phyloP scores from a whole-genome alignment of 1,140 invertebrate genomes.

The Galleria mellonella region DNA sequence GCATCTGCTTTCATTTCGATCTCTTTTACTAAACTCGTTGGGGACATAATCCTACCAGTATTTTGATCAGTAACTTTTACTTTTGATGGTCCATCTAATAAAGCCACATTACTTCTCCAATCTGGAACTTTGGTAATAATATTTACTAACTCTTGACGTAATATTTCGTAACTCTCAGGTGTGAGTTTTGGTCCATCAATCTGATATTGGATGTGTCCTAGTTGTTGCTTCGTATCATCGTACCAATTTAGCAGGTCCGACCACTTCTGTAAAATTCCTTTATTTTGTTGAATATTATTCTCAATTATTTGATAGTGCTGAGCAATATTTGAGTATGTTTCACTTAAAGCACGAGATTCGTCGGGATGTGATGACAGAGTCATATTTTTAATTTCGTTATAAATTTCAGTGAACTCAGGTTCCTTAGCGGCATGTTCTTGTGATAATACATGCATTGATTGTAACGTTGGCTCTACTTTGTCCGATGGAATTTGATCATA shows the following conservation, averaged over 20 bases:
- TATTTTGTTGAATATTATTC: conserved; percentile 83
- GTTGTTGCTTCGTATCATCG: conserved; percentile 85
- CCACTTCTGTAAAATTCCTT: conserved; percentile 87
- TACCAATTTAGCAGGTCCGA: conserved; percentile 87
- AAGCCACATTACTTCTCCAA: conserved; percentile 81
- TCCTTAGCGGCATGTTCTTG: conserved; percentile 89
- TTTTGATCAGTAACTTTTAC: conserved; percentile 81
- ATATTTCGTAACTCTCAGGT: conserved; percentile 78
- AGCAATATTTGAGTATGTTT: conserved; percentile 83
- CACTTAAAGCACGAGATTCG: conserved; percentile 82
- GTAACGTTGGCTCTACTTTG: conserved; percentile 85
- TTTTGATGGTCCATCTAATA: conserved; percentile 80
- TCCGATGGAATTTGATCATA: conserved; percentile 87
- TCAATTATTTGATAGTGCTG: conserved; percentile 86
- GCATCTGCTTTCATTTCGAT: conserved; percentile 80
- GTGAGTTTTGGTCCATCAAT: conserved; percentile 82
- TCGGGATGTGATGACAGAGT: conserved; percentile 80
- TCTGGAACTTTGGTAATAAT: conserved; percentile 79
- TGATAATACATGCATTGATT: conserved; percentile 84
- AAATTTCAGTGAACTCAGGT: conserved; percentile 82
- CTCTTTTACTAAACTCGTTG: conserved; percentile 80
- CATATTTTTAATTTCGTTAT: conserved; percentile 88
- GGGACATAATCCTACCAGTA: conserved; percentile 80
- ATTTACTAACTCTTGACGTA: conserved; percentile 80
- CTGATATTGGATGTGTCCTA: conserved; percentile 87